phyloP scores from a whole-genome alignment of 2,113 vertebrate species.

The Taurulus bubalis region DNA sequence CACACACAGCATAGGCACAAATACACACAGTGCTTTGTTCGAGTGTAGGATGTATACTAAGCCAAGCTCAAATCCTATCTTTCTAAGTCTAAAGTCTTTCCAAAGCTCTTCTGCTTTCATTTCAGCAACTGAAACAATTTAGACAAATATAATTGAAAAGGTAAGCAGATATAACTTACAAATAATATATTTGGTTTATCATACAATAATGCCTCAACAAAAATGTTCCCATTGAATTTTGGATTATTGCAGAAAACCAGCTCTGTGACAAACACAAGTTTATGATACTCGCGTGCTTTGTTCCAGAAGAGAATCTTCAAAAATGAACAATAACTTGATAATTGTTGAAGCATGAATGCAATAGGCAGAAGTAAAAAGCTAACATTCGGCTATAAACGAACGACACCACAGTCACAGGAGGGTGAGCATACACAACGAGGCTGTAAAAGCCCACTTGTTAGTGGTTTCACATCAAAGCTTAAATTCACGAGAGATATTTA shows the following conservation, averaged over 20 bases:
- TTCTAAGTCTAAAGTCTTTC: neutral
- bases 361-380: no score
- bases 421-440: no score
- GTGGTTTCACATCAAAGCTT: neutral
- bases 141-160: neutral
- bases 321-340: neutral
- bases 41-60: neutral
- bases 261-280: neutral
- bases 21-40: conserved; percentile 3
- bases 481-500: neutral
- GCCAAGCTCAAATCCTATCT: neutral
- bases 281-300: no score
- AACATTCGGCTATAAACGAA: no score
- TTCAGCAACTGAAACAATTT: neutral
- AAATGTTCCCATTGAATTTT: neutral
- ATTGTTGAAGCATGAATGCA: no score
- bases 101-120: neutral
- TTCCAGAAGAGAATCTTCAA: no score
- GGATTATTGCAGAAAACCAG: neutral
- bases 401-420: no score
- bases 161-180: neutral
- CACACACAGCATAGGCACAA: neutral
- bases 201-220: neutral
- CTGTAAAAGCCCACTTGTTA: no score
- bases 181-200: neutral